Evolutionary conservation across 2,113 vertebrate species (phyloP).

Genomic region (Malurus elegans): DNA sequence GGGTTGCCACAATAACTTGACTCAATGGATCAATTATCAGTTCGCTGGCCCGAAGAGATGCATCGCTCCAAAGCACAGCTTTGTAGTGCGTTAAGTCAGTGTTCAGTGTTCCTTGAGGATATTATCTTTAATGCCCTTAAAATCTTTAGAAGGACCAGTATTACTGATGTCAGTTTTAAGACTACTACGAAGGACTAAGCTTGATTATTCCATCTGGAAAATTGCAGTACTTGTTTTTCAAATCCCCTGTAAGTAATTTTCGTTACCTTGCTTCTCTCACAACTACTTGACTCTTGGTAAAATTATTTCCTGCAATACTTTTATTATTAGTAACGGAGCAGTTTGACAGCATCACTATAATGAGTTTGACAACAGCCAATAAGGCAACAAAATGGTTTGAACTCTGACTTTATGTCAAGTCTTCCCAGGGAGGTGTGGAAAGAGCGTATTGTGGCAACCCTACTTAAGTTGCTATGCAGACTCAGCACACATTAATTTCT

Average conservation of each 20-base stretch:
- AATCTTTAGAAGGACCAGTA: background rate
- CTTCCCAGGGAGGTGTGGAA: background rate
- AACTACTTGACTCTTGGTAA: background rate
- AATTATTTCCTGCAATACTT: conserved; percentile 39
- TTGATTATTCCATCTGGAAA: background rate
- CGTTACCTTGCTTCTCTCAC: background rate
- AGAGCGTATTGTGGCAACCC: conserved; percentile 92
- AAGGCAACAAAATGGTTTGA: background rate
- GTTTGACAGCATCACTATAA: background rate
- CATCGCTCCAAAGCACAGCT: background rate
- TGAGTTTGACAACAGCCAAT: background rate
- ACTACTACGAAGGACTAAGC: background rate
- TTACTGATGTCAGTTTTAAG: background rate
- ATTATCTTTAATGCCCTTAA: background rate
- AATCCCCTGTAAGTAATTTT: background rate
- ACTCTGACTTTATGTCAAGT: conserved; percentile 6
- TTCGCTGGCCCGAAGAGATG: conserved; percentile 1
- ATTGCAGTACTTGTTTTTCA: background rate
- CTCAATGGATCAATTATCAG: background rate
- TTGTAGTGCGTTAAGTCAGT: background rate
- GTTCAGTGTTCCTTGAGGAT: background rate
- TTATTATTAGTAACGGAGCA: conserved; percentile 21
- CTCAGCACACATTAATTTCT: conserved; percentile 93
- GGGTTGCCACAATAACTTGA: conserved; percentile 94
- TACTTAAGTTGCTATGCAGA: conserved; percentile 84